phyloP scores from a whole-genome alignment of 2,113 vertebrate genomes.

The Poeciliopsis retropinna region DNA sequence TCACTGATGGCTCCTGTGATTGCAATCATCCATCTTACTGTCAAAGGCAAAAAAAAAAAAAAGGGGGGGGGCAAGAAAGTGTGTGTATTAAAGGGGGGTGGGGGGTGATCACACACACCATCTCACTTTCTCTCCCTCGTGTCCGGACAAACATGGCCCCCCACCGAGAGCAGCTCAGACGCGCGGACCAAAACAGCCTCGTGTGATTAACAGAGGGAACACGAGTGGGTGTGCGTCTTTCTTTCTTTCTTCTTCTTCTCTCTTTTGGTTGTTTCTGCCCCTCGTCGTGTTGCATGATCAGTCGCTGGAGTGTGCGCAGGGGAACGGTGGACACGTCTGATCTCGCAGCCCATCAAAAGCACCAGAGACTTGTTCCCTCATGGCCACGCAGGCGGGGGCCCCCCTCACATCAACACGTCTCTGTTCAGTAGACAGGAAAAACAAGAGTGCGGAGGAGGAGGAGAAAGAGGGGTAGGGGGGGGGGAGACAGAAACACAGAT shows the following conservation, averaged over 20 bases:
- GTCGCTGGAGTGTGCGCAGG: slow-evolving; percentile 67
- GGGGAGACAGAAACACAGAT: slow-evolving; percentile 59
- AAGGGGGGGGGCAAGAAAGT: slow-evolving; percentile 56
- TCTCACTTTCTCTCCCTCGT: slow-evolving; percentile 68
- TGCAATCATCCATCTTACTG: slow-evolving; percentile 84
- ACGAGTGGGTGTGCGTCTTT: slow-evolving; percentile 66
- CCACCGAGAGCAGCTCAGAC: slow-evolving; percentile 64
- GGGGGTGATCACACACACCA: slow-evolving; percentile 72
- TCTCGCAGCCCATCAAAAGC: slow-evolving; percentile 80
- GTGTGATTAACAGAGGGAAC: slow-evolving; percentile 58
- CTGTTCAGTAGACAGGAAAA: slow-evolving; percentile 79
- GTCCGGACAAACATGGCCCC: slow-evolving; percentile 74
- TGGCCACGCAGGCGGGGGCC: slow-evolving; percentile 55
- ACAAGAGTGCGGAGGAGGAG: slow-evolving; percentile 49
- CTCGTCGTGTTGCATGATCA: slow-evolving; percentile 76
- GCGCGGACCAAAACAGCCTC: slow-evolving; percentile 44
- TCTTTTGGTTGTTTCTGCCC: slow-evolving; percentile 58
- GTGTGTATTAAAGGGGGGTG: slow-evolving; percentile 34
- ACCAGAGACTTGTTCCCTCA: slow-evolving; percentile 73
- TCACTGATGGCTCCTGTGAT: slow-evolving; percentile 82
- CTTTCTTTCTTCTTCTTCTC: too few relatives aligned
- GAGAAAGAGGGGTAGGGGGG: slow-evolving; percentile 25
- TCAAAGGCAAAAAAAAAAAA: slow-evolving; percentile 68
- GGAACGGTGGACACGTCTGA: slow-evolving; percentile 74
- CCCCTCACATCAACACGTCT: slow-evolving; percentile 76